A percentile compares a stretch with the other conserved stretches of the same genome.
phyloP scores from a whole-genome alignment of 2,888 invertebrate species.

The Caenorhabditis parvicauda region DNA sequence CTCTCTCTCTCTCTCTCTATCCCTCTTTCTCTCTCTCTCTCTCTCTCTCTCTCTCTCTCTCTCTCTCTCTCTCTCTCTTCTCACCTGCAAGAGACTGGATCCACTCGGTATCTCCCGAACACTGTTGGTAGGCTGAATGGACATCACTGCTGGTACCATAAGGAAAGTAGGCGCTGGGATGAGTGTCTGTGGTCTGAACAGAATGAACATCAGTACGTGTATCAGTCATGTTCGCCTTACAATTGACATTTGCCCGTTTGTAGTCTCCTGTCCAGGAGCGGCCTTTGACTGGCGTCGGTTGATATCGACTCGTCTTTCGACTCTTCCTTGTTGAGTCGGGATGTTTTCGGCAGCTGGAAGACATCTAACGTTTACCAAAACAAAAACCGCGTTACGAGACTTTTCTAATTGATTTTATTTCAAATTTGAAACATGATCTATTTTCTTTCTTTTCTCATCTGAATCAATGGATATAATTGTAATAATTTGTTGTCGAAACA shows the following conservation, averaged over 20 bases:
- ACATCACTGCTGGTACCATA: constrained; percentile 50
- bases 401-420: not conserved
- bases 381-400: too few species aligned
- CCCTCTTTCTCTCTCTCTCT: too few species aligned
- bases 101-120: not conserved
- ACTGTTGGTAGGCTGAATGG: constrained; percentile 12
- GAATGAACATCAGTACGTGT: not conserved
- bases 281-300: constrained; percentile 37
- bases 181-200: constrained; percentile 10
- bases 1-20: too few species aligned
- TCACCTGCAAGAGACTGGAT: too few species aligned
- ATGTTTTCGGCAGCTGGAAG: constrained; percentile 16
- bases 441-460: too few species aligned
- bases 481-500: too few species aligned
- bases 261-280: constrained; percentile 20
- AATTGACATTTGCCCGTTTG: too few species aligned
- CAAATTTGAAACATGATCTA: constrained; percentile 7
- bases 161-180: constrained; percentile 48
- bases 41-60: too few species aligned
- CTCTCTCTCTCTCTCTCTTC: too few species aligned
- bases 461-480: too few species aligned
- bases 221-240: not conserved
- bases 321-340: constrained; percentile 29
- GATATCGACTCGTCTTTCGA: constrained; percentile 38
- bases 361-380: constrained; percentile 1